Percentiles rank a stretch among this genome's conserved stretches.
These are phyloP conservation scores for Anaspis maculata DNA, from an alignment of 2,888 invertebrate genomes.

Conservation along the genomic window DNA sequence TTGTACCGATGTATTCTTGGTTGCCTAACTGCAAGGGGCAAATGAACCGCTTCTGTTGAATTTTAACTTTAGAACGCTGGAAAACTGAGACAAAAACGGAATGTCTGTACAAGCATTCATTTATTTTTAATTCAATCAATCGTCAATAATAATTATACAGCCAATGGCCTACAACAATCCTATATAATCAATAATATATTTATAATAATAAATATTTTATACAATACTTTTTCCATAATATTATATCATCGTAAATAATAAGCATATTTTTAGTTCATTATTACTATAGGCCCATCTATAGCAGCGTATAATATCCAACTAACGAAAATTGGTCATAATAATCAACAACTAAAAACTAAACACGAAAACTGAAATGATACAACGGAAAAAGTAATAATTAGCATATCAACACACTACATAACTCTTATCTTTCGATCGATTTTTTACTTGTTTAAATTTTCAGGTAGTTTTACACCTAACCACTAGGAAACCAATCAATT, in stretches of 20 bases:
- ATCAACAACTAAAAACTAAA: constrained; percentile 3
- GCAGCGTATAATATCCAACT: constrained; percentile 18
- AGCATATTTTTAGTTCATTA: constrained; percentile 21
- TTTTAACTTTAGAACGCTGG: too few relatives aligned
- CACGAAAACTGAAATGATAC: too few relatives aligned
- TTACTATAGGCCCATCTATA: constrained; percentile 26
- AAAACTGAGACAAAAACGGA: not conserved
- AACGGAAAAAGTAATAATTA: too few relatives aligned
- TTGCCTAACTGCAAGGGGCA: too few relatives aligned
- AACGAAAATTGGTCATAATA: constrained; percentile 12
- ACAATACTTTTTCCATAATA: constrained; percentile 23
- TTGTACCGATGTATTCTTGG: too few relatives aligned
- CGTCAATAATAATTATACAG: constrained; percentile 37
- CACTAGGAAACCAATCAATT: constrained; percentile 21
- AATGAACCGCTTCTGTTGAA: too few relatives aligned
- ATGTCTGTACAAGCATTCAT: constrained; percentile 40
- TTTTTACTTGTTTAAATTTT: too few relatives aligned
- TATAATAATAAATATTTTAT: constrained; percentile 24
- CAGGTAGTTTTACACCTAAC: constrained; percentile 13
- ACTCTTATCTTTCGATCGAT: too few relatives aligned
- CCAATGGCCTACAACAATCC: constrained; percentile 40
- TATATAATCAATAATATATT: constrained; percentile 31
- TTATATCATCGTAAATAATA: too few relatives aligned
- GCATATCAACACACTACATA: too few relatives aligned
- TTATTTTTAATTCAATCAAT: constrained; percentile 36